phyloP scores from a whole-genome alignment of 2,113 vertebrate genomes.

The Melierax canorus region DNA sequence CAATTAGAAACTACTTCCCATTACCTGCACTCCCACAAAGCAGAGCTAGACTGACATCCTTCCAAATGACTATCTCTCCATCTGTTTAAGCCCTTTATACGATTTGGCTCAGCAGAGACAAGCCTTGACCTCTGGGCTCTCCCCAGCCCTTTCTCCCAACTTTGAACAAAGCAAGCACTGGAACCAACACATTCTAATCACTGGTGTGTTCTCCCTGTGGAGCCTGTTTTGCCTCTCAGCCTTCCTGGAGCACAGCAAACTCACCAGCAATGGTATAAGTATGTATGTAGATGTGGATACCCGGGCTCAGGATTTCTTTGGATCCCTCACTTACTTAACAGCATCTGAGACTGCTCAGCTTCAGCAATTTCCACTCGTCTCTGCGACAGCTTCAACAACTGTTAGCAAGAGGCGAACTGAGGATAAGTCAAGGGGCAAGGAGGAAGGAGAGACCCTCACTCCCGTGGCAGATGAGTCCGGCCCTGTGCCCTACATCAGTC shows the following conservation, averaged over 20 bases:
- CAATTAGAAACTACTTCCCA: conserved; percentile 36
- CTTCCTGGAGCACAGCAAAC: neutral
- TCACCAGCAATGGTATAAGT: neutral
- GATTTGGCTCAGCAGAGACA: neutral
- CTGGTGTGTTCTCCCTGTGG: neutral
- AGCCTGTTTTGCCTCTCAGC: neutral
- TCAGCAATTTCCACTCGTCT: neutral
- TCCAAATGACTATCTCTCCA: neutral
- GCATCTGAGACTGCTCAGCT: neutral
- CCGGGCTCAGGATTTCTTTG: neutral
- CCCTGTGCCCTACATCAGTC: neutral
- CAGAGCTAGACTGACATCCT: neutral
- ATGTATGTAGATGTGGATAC: neutral
- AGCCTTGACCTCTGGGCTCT: neutral
- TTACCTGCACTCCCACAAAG: conserved; percentile 19
- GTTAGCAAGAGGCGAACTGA: neutral
- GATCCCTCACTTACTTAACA: neutral
- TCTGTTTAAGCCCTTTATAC: neutral
- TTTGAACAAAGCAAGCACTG: neutral
- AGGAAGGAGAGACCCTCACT: neutral
- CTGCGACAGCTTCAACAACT: neutral
- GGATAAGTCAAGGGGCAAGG: neutral
- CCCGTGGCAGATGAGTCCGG: neutral
- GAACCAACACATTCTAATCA: neutral
- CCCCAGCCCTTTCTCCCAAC: neutral